These are phyloP conservation scores for Zaprionus camerounensis DNA, from an alignment of 1,140 invertebrate genomes.

Conservation along the genomic window DNA sequence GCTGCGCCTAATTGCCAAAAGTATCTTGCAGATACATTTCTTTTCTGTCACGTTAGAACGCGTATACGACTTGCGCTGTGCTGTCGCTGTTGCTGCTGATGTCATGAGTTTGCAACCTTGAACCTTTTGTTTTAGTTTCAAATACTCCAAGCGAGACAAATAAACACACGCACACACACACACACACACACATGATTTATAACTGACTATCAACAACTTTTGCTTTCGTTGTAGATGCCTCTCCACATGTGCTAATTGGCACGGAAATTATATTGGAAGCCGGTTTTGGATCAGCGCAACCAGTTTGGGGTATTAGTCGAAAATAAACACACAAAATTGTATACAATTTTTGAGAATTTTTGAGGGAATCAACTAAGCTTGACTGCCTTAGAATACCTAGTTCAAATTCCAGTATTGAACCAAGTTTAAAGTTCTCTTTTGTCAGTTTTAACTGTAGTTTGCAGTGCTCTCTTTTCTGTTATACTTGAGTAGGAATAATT, in stretches of 20 bases:
- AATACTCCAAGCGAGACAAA: neutral
- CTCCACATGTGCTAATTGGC: slow-evolving; percentile 65
- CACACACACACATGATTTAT: slow-evolving; percentile 34
- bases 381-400: no score
- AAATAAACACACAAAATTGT: slow-evolving; percentile 33
- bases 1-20: slow-evolving; percentile 74
- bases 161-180: slow-evolving; percentile 5
- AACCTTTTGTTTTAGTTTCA: slow-evolving; percentile 70
- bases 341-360: neutral
- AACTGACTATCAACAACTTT: slow-evolving; percentile 72
- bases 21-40: slow-evolving; percentile 80
- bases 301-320: slow-evolving; percentile 40
- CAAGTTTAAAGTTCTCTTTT: neutral
- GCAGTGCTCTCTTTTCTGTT: neutral
- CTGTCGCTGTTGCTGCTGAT: slow-evolving; percentile 44
- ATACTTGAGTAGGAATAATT: no score
- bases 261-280: slow-evolving; percentile 66
- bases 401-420: no score
- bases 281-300: slow-evolving; percentile 41
- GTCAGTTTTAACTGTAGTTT: neutral
- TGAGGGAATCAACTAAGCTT: neutral
- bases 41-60: slow-evolving; percentile 74
- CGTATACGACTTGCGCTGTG: slow-evolving; percentile 7
- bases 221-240: slow-evolving; percentile 66
- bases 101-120: slow-evolving; percentile 72